Evolutionary conservation across 2,113 vertebrate genomes (phyloP), one percentile per base, ranked within the genome.

Genomic region (Ictalurus punctatus): DNA sequence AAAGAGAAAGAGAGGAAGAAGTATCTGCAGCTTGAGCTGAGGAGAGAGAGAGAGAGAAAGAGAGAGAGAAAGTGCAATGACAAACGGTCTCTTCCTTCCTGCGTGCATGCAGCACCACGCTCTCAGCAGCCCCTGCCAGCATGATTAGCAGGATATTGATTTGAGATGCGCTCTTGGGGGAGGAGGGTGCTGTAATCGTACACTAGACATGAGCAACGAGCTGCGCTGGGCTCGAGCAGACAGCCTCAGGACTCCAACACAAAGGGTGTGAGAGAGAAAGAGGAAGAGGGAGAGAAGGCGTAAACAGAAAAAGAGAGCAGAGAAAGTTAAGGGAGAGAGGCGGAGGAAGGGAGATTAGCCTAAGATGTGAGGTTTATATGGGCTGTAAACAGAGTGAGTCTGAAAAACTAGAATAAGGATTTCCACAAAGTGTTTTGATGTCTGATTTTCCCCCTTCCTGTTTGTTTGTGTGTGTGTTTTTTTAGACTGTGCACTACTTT

Each of bases 61-160:
- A 86, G 88, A 86, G 89, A 87, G 80, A 94, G 96, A 95, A 92
- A 92, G 93, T 48, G 94, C 95, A 93, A 94, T 96, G 96, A 97
- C 96, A 96, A 96, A 97, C 95, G 92, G 94, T 92, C 95, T 95
- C 94, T 97, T 97, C 96, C 95, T 97, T 96, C 96, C 96, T 96
- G 96, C 94, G 87, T 91, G 92, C 93, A 93, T 95, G 94, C 95
- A 93, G 90, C 94, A 94, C 93, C 93, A 94, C 95, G 95, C 95
- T 95, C 94, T 95, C 94, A 95, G 95, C 94, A 95, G 94, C 95
- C 93, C 58, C 92, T 94, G 95, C 94, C 94, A 91, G 94, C 91
- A 84, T 97, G 96, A 97, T 97, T 97, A 97, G 96, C 95, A 95
- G 94, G 86, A 94, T 97, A 98, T 98, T 97, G 97, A 98, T 98